Base-by-base conservation (phyloP, 2,113 vertebrate species). In the Phrynocephalus versicolor region DNA sequence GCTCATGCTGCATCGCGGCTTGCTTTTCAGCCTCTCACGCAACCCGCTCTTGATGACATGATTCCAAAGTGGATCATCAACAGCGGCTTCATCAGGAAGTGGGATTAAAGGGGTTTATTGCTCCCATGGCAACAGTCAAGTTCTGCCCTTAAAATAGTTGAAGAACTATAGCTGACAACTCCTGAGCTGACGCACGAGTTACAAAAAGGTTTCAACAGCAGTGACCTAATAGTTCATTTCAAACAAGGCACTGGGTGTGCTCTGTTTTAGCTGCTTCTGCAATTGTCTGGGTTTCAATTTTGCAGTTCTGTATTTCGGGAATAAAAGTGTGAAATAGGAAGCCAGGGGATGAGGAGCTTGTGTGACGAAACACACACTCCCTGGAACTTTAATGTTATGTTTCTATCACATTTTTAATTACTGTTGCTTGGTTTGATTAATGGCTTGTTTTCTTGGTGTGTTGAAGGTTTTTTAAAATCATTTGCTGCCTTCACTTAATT, bases 101-200 rank as follows among this genome's bases (percentile, higher is more conserved):
- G 39, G 84, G 92, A 94, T 94, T 94, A 92, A 91, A 92, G 89
- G 77, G 92, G 88, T 93, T 95, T 94, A 92, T 83, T 85, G 92
- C 91, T 94, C 76, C 92, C 91, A 93, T 94, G 92, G 92, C 92
- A 94, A 95, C 92, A 85, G 83, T 85, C 88, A 94, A 92, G 87
- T 94, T 93, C 89, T 91, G 85, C 83, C 90, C 93, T 90, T 93
- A 94, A 94, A 94, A 95, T 94, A 95, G 91, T 93, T 91, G 85
- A 13, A 13, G 87, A 90, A 90, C 79, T 88, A 85, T 87, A 81
- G 74, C 88, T 86, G 87, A 73, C 69, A 85, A 85, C 90, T 92
- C n/a, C 84, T 79, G 83, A 89, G 71, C 1, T 51, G 64, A 90
- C 16, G 77, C 39, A 77, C 51, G 65, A 90, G 79, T 89, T 88